phyloP scores from a whole-genome alignment of 2,797 vertebrate species.

The Gobionotothen gibberifrons region DNA sequence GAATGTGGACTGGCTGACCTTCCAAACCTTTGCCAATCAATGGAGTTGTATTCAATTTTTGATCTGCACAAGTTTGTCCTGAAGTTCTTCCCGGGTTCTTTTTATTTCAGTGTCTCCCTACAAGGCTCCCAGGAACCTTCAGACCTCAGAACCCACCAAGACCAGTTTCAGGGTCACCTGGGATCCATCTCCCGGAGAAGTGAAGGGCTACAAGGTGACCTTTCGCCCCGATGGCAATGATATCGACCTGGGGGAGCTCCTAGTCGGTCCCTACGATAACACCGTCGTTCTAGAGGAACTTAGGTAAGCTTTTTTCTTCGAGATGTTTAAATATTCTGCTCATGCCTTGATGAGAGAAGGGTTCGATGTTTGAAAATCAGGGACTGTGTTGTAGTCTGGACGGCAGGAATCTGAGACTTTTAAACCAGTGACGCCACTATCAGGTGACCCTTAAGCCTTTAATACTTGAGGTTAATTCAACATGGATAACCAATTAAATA shows the following conservation, averaged over 20 bases:
- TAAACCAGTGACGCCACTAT: too few species aligned
- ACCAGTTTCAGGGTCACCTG: slow-evolving; percentile 95
- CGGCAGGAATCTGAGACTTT: too few species aligned
- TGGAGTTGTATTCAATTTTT: not conserved
- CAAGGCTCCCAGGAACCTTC: slow-evolving; percentile 94
- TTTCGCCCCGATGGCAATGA: slow-evolving; percentile 90
- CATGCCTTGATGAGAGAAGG: not conserved
- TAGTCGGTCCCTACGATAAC: slow-evolving; percentile 93
- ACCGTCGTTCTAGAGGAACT: slow-evolving; percentile 96
- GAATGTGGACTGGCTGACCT: slow-evolving; percentile 48
- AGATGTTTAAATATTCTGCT: not conserved
- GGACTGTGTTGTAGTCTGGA: too few species aligned
- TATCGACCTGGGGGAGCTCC: slow-evolving; percentile 85
- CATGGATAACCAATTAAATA: too few species aligned
- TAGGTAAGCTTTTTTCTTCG: slow-evolving; percentile 80
- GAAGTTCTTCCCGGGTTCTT: slow-evolving; percentile 50
- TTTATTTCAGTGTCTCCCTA: slow-evolving; percentile 88
- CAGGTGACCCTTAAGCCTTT: too few species aligned
- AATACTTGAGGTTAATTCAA: too few species aligned
- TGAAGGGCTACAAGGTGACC: slow-evolving; percentile 94
- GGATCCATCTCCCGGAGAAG: slow-evolving; percentile 92
- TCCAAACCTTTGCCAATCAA: slow-evolving; percentile 8
- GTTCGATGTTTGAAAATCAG: too few species aligned
- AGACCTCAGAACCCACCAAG: slow-evolving; percentile 93
- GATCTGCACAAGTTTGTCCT: slow-evolving; percentile 36